A percentile compares a stretch with the other conserved stretches of the same genome.
Conservation (phyloP, 2,888 invertebrate species). For the Neria commutata region DNA sequence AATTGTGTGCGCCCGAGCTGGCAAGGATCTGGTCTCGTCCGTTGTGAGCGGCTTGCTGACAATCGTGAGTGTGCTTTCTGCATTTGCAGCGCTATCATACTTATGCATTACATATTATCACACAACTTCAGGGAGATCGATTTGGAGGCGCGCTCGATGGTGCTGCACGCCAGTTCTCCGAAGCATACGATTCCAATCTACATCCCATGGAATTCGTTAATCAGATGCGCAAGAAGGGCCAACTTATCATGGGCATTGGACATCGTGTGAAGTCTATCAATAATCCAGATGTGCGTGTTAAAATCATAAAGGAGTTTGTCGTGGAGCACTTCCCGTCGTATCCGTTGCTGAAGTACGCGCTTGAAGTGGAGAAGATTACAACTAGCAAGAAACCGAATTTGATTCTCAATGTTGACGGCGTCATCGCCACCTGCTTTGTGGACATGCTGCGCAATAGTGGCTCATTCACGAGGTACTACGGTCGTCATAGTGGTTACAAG, state of each 20-base stretch:
- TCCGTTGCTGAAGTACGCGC: constrained; percentile 92
- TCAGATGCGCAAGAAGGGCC: constrained; percentile 94
- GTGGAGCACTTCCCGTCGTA: constrained; percentile 91
- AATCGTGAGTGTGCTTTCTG: constrained; percentile 73
- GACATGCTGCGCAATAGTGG: constrained; percentile 94
- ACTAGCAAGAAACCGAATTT: constrained; percentile 99
- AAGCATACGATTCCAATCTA: constrained; percentile 91
- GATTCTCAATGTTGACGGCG: constrained; percentile 98
- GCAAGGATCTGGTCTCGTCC: constrained; percentile 96
- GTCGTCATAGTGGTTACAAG: too few species aligned
- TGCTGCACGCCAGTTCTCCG: constrained; percentile 96
- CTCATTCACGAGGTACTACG: constrained; percentile 80
- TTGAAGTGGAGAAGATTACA: constrained; percentile 98
- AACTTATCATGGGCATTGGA: constrained; percentile 99
- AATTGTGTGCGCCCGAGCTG: constrained; percentile 95
- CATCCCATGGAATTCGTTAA: constrained; percentile 99
- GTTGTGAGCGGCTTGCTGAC: constrained; percentile 95
- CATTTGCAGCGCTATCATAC: not conserved
- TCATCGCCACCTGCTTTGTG: constrained; percentile 96
- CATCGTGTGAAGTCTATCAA: constrained; percentile 92
- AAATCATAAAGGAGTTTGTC: constrained; percentile 95
- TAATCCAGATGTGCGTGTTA: constrained; percentile 98
- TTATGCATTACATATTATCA: not conserved
- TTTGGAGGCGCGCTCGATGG: constrained; percentile 98
- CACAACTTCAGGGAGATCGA: constrained; percentile 80